Evolutionary conservation across 2,797 vertebrate genomes (phyloP).

Genomic region (Notamacropus eugenii): DNA sequence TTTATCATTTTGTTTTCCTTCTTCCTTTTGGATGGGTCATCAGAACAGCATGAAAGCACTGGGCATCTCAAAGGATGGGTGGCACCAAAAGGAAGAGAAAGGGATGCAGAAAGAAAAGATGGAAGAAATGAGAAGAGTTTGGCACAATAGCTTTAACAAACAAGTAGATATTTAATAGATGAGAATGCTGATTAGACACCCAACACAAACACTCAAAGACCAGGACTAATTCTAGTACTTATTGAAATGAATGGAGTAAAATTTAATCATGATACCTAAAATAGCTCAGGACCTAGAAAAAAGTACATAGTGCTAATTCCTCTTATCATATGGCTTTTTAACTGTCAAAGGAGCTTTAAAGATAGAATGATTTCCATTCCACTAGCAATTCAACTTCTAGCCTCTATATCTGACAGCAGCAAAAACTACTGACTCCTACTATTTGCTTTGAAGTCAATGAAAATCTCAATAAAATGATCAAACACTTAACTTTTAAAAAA

Average conservation of each 20-base stretch:
- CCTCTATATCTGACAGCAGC: neutral
- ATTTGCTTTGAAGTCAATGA: neutral
- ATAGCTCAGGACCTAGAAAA: neutral
- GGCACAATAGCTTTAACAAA: neutral
- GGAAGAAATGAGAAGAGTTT: neutral
- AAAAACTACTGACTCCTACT: neutral
- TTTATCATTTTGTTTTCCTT: neutral
- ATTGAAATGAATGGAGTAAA: neutral
- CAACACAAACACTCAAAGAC: neutral
- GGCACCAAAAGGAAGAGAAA: neutral
- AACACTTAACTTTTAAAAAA: neutral
- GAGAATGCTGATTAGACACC: neutral
- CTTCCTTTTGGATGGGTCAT: neutral
- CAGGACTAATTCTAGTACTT: neutral
- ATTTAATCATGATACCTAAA: neutral
- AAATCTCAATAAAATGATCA: neutral
- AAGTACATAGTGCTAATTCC: neutral
- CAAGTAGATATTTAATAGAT: neutral
- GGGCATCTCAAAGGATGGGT: neutral
- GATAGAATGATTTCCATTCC: neutral
- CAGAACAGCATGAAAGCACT: neutral
- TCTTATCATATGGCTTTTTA: neutral
- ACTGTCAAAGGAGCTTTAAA: neutral
- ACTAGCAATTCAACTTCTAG: neutral
- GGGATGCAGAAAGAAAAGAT: neutral